phyloP scores from a whole-genome alignment of 2,113 vertebrate species.

The Turnix velox region DNA sequence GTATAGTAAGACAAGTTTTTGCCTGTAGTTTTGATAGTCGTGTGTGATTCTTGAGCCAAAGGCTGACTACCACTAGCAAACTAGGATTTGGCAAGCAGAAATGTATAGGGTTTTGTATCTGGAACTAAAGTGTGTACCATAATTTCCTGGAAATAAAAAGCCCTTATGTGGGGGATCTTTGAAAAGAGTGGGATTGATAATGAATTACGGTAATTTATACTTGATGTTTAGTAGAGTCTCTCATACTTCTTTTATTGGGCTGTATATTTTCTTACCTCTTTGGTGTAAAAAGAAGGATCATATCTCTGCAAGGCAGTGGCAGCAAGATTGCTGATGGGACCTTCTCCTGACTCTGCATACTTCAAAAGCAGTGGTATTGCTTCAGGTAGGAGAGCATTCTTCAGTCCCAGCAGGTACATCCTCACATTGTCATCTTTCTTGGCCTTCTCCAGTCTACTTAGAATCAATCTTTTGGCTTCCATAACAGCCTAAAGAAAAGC shows the following conservation, averaged over 20 bases:
- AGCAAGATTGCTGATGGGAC: conserved; percentile 82
- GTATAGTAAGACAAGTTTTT: background rate
- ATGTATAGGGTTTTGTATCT: background rate
- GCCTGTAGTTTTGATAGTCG: background rate
- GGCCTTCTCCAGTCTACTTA: conserved; percentile 81
- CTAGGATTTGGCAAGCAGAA: background rate
- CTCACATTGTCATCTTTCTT: conserved; percentile 78
- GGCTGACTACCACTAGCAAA: background rate
- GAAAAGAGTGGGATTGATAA: background rate
- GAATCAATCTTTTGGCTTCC: conserved; percentile 86
- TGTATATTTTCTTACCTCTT: conserved; percentile 77
- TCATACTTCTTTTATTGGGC: background rate
- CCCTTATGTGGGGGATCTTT: fast-evolving
- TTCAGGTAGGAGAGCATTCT: conserved; percentile 89
- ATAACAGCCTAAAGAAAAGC: conserved; percentile 77
- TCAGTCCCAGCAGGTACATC: conserved; percentile 90
- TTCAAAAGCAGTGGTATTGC: conserved; percentile 86
- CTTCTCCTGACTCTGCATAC: conserved; percentile 83
- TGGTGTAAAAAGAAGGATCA: conserved; percentile 74
- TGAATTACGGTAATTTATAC: background rate
- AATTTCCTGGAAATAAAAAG: background rate
- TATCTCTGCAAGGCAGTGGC: conserved; percentile 89
- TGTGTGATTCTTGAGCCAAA: background rate
- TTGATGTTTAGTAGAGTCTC: background rate
- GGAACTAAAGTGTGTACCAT: background rate